A percentile compares a stretch with the other conserved stretches of the same genome.
Conservation (phyloP, 2,113 vertebrate genomes). For the Dicaeum eximium region DNA sequence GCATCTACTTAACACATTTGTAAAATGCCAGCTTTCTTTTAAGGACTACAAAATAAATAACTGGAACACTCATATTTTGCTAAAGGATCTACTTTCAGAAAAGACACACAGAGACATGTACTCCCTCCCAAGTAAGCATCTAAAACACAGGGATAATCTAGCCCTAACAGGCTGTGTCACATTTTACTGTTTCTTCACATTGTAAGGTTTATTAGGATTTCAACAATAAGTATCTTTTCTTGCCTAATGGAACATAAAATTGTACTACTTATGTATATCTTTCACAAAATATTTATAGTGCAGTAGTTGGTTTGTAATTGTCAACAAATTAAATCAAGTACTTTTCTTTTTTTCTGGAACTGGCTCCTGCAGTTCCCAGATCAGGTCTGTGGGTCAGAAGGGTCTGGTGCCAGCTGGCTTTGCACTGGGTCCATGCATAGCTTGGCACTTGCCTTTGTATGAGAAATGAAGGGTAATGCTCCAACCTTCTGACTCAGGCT, state of each 20-base stretch:
- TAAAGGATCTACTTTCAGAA: background rate
- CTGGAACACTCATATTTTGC: background rate
- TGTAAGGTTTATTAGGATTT: background rate
- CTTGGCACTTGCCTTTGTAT: background rate
- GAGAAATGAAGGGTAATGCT: background rate
- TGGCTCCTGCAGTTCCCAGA: background rate
- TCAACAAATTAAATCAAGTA: background rate
- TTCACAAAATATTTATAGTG: background rate
- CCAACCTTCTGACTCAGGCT: background rate
- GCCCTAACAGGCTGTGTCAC: background rate
- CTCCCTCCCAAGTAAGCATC: background rate
- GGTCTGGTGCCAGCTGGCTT: background rate
- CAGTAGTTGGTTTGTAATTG: background rate
- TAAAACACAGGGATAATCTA: background rate
- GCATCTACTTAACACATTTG: background rate
- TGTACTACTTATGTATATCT: background rate
- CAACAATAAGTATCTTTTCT: background rate
- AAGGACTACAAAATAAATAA: background rate
- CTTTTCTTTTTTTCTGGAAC: background rate
- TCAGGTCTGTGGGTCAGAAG: background rate
- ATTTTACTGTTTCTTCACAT: background rate
- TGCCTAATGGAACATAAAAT: background rate
- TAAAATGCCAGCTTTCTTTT: background rate
- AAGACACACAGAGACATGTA: background rate
- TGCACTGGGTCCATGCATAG: background rate